Percentiles rank a stretch among this genome's conserved stretches.
Conservation (phyloP, 2,797 vertebrate species). For the Aotus griseimembra region DNA sequence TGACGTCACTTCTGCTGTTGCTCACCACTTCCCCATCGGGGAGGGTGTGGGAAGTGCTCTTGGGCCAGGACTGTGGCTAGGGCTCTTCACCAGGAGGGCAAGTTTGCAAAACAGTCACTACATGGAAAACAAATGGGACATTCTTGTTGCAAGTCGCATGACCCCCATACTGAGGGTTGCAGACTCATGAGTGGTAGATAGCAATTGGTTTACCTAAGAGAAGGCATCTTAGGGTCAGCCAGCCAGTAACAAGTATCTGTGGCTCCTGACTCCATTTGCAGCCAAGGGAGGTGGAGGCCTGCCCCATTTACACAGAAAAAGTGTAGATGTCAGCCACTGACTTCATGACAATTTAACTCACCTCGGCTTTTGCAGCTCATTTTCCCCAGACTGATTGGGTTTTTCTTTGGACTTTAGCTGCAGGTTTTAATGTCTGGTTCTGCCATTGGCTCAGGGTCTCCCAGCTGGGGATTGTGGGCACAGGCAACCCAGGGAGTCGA, state of each 20-base stretch:
- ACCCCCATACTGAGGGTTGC: neutral
- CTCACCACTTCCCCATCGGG: accelerated
- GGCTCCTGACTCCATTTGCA: neutral
- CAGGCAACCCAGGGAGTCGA: neutral
- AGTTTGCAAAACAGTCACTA: neutral
- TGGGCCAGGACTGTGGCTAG: neutral
- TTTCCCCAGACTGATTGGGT: neutral
- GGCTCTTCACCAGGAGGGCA: neutral
- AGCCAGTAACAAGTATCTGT: neutral
- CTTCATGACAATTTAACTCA: neutral
- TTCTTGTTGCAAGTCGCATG: neutral
- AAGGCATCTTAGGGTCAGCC: neutral
- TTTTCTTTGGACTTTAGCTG: neutral
- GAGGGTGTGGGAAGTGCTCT: neutral
- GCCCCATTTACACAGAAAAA: neutral
- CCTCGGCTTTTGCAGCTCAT: neutral
- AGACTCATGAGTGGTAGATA: neutral
- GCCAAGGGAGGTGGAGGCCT: neutral
- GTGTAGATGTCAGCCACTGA: neutral
- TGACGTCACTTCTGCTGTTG: neutral
- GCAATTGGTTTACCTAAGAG: neutral
- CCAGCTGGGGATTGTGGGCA: too few relatives aligned
- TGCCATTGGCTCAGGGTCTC: neutral
- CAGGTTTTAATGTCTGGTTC: neutral
- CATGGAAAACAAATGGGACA: neutral